Evolutionary conservation across 2,888 invertebrate genomes (phyloP).

Genomic region (Standfussiana lucernea): DNA sequence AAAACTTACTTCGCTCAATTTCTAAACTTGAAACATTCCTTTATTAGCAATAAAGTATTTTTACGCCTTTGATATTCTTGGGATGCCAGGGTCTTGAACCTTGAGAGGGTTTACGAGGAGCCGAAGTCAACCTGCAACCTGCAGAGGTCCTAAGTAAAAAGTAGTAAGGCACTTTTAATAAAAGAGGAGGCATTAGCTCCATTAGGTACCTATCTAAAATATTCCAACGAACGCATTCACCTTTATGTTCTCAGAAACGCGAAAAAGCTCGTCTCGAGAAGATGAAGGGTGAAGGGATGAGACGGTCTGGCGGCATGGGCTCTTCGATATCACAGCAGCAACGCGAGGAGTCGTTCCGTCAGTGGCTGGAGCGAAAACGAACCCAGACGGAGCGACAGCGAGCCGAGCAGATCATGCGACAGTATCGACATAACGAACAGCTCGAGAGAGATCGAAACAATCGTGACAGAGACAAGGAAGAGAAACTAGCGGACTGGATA

Average conservation of each 20-base stretch:
- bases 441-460: conserved; percentile 81
- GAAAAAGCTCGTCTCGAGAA: conserved; percentile 81
- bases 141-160: too few species aligned
- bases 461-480: conserved; percentile 83
- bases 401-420: conserved; percentile 85
- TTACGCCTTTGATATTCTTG: background rate
- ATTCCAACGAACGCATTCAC: background rate
- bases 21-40: background rate
- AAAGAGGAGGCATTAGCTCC: background rate
- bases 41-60: background rate
- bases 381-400: conserved; percentile 80
- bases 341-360: conserved; percentile 87
- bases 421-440: conserved; percentile 79
- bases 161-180: background rate
- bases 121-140: background rate
- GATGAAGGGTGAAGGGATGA: conserved; percentile 64
- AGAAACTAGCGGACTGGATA: conserved; percentile 90
- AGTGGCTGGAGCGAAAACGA: conserved; percentile 90
- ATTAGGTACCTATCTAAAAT: background rate
- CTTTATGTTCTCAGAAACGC: conserved; percentile 75
- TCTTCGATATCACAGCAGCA: conserved; percentile 82
- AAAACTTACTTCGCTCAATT: background rate
- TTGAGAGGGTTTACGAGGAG: background rate
- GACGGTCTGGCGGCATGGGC: conserved; percentile 58
- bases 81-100: background rate